Base-by-base conservation (phyloP, 2,113 vertebrate genomes). In the Vulpes ferrilata region DNA sequence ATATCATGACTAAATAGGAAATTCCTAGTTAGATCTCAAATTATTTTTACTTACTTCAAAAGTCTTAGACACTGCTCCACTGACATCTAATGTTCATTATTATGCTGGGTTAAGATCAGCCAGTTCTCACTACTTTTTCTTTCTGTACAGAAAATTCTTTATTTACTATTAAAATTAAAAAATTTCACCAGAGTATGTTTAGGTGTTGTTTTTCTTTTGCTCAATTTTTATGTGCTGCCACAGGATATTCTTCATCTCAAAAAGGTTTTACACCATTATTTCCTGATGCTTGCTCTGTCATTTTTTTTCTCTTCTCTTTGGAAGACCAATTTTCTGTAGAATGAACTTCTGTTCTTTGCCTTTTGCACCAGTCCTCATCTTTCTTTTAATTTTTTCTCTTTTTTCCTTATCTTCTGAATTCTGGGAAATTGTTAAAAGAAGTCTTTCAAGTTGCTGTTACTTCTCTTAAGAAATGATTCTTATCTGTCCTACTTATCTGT, bases 41-140 rank as follows among this genome's bases (percentile, higher is more conserved):
- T 92, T 92, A 82, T 76, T 84, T 92, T 88, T 55, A 83, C 15
- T 93, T 62, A 51, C 55, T 87, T 85, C 20, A 62, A 76, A 92
- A 88, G 76, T 92, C 78, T 88, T 7, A n/a, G 25, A 55, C 32
- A 15, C 60, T 78, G 20, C n/a, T 91, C 30, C 81, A 67, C 23
- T 53, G 9, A 53, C 38, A 91, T 19, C 69, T 86, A 53, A 95
- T 53, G 30, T 53, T 95, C 60, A 69, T 3, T 17, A 2, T 78
- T 90, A 73, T 2, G 27, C 16, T 55, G 53, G 38, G 62, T 5
- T 7, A 55, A 88, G 55, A 38, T 0, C 19, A 67, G 51, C 17
- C 38, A 78, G 11, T 8, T 87, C 35, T 74, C 48, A 60, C 19
- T 27, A 60, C 23, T n/a, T 80, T 82, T 55, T n/a, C 60, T 78